Percentiles rank a stretch among this genome's conserved stretches.
Conservation (phyloP, 2,113 vertebrate species). For the Dolichotis patagonum region DNA sequence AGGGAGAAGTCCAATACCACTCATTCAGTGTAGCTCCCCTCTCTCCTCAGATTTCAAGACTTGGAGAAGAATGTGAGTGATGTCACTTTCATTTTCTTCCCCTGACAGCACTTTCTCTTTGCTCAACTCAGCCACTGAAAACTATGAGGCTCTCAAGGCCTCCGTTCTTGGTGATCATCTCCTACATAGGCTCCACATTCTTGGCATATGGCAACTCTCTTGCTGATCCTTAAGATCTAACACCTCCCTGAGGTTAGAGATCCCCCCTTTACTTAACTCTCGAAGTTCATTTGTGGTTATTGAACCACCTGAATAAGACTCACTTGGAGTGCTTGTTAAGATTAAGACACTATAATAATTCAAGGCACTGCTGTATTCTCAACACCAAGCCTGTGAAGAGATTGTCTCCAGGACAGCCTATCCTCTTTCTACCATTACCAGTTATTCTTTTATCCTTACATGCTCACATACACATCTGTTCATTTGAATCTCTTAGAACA, state of each 20-base stretch:
- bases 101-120: background rate
- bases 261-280: background rate
- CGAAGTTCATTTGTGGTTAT: background rate
- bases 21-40: background rate
- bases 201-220: background rate
- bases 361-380: background rate
- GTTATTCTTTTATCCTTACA: background rate
- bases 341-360: background rate
- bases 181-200: background rate
- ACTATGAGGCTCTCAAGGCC: background rate
- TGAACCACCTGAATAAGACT: background rate
- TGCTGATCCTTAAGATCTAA: background rate
- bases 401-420: background rate
- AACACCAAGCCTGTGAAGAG: background rate
- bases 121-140: background rate
- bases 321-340: background rate
- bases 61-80: too few species aligned
- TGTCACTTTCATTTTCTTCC: too few species aligned
- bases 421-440: background rate
- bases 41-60: background rate
- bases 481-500: background rate
- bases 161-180: background rate
- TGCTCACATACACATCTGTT: background rate
- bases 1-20: background rate
- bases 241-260: background rate